Percentiles rank a stretch among this genome's conserved stretches.
Evolutionary conservation across 2,888 invertebrate genomes (phyloP).

Genomic region (Kryphioiulus occultus): DNA sequence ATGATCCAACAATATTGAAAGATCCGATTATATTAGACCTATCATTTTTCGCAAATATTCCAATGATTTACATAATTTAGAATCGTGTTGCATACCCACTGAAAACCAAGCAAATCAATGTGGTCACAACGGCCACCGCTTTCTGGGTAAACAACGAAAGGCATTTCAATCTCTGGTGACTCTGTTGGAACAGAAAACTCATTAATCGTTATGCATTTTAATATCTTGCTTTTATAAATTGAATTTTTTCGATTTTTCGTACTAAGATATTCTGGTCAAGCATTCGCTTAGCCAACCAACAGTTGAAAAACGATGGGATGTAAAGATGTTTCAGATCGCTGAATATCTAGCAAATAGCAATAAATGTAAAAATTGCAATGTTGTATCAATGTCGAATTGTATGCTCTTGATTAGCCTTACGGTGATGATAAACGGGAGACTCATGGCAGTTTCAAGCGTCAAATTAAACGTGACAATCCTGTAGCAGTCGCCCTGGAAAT

Average conservation of each 20-base stretch:
- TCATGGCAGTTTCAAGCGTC: slow-evolving; percentile 27
- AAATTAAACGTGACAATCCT: slow-evolving; percentile 47
- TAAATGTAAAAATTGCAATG: background rate
- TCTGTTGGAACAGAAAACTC: slow-evolving; percentile 59
- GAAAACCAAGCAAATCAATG: slow-evolving; percentile 62
- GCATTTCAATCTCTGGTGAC: slow-evolving; percentile 58
- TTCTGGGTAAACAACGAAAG: slow-evolving; percentile 63
- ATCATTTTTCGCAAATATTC: too few relatives aligned
- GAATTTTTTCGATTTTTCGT: slow-evolving; percentile 31
- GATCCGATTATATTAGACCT: too few relatives aligned
- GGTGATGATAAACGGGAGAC: slow-evolving; percentile 42
- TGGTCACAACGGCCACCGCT: slow-evolving; percentile 61
- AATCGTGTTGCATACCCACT: slow-evolving; percentile 59
- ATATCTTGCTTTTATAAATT: background rate
- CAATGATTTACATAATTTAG: too few relatives aligned
- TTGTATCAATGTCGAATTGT: background rate
- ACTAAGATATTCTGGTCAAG: slow-evolving; percentile 65
- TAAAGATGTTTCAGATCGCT: slow-evolving; percentile 58
- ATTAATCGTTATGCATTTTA: background rate
- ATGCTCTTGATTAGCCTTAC: background rate
- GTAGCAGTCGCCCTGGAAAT: slow-evolving; percentile 35
- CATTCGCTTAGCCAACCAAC: slow-evolving; percentile 64
- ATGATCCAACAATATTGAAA: too few relatives aligned
- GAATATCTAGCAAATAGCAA: slow-evolving; percentile 18
- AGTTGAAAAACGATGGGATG: slow-evolving; percentile 65